phyloP scores from a whole-genome alignment of 2,797 vertebrate genomes.

The Gadopsis marmoratus region DNA sequence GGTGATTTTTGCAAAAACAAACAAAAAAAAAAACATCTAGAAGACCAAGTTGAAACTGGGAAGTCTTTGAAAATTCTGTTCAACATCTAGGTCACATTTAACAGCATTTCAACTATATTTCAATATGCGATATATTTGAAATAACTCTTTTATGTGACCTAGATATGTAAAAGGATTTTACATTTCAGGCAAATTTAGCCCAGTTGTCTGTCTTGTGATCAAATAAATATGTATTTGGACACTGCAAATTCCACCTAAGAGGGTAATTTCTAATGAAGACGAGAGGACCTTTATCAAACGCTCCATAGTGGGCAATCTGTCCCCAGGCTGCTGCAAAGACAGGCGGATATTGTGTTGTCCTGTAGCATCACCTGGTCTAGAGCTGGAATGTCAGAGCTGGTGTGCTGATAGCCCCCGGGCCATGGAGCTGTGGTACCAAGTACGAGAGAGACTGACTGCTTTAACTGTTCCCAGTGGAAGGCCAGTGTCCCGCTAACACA shows the following conservation, averaged over 20 bases:
- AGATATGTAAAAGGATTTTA: not conserved
- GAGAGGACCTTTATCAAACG: not conserved
- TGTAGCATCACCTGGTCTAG: constrained; percentile 26
- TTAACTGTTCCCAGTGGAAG: constrained; percentile 52
- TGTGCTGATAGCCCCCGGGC: constrained; percentile 30
- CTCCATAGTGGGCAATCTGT: constrained; percentile 34
- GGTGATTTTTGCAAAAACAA: not conserved
- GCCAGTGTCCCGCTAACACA: constrained; percentile 41
- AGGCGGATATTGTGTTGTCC: constrained; percentile 43
- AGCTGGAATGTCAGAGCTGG: constrained; percentile 21
- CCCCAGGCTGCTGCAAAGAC: constrained; percentile 35
- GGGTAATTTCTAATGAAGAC: constrained; percentile 18
- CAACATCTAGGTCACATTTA: not conserved
- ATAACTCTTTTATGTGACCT: not conserved
- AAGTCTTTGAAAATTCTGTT: not conserved
- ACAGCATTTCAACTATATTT: not conserved
- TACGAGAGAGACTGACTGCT: not conserved
- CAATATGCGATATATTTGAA: not conserved
- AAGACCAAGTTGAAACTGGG: not conserved
- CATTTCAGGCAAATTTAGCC: not conserved
- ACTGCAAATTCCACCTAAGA: not conserved
- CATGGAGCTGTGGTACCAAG: not conserved
- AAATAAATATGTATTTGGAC: not conserved
- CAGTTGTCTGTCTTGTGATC: not conserved
- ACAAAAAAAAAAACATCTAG: not conserved